Percentiles rank a stretch among this genome's conserved stretches.
phyloP scores from a whole-genome alignment of 2,797 vertebrate genomes.

The Pangasius sanitwongsei region DNA sequence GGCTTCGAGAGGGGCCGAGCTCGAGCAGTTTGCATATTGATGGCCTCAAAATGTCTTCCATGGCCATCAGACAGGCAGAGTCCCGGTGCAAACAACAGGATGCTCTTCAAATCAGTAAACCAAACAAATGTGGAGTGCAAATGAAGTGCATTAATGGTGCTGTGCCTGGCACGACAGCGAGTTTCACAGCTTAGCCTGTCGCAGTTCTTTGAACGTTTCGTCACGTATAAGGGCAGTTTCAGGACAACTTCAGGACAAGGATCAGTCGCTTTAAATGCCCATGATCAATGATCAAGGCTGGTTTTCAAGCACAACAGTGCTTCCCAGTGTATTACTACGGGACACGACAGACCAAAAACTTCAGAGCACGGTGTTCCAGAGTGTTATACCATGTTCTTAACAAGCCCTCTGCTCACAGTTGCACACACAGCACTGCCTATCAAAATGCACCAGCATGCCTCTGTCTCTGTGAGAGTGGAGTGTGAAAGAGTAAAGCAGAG shows the following conservation, averaged over 20 bases:
- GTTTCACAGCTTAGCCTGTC: slow-evolving; percentile 38
- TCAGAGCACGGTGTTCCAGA: not conserved
- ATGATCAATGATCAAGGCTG: slow-evolving; percentile 55
- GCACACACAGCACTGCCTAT: slow-evolving; percentile 6
- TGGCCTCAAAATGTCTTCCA: slow-evolving; percentile 61
- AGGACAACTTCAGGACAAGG: not conserved
- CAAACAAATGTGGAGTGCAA: slow-evolving; percentile 55
- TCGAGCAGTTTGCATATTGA: slow-evolving; percentile 51
- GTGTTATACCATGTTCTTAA: slow-evolving; percentile 38
- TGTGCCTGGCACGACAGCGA: slow-evolving; percentile 50
- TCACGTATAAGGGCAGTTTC: not conserved
- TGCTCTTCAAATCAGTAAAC: slow-evolving; percentile 45
- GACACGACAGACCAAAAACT: slow-evolving; percentile 27
- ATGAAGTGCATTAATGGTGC: slow-evolving; percentile 46
- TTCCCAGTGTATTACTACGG: slow-evolving; percentile 41
- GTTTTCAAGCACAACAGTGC: slow-evolving; percentile 46
- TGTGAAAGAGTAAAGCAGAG: slow-evolving; percentile 46
- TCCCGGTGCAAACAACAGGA: slow-evolving; percentile 36
- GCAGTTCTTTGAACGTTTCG: not conserved
- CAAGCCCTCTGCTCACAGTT: slow-evolving; percentile 49
- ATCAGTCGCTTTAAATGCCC: slow-evolving; percentile 41
- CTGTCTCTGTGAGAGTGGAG: slow-evolving; percentile 23
- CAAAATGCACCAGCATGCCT: slow-evolving; percentile 8
- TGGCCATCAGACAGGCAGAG: slow-evolving; percentile 62
- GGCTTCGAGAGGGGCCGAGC: slow-evolving; percentile 54